phyloP scores from a whole-genome alignment of 2,113 vertebrate species.

The Melanocharis versteri region DNA sequence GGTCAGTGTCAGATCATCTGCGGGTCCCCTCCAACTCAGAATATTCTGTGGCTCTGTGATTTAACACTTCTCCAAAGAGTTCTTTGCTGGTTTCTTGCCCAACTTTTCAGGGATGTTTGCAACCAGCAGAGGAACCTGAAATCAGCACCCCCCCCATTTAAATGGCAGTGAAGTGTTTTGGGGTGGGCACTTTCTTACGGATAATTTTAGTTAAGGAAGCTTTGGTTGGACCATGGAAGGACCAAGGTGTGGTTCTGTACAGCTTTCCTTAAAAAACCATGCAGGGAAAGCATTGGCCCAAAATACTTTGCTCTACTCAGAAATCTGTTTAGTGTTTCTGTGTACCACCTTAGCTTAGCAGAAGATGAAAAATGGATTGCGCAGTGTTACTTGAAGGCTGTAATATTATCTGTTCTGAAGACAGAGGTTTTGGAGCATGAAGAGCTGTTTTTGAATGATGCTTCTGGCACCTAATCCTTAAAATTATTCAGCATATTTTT shows the following conservation, averaged over 20 bases:
- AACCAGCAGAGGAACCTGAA: neutral
- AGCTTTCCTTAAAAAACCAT: neutral
- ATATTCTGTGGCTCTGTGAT: neutral
- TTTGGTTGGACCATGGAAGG: neutral
- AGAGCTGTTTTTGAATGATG: neutral
- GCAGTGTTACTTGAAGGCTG: neutral
- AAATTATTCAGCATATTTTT: neutral
- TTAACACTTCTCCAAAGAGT: neutral
- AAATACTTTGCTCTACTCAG: neutral
- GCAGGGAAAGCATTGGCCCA: neutral
- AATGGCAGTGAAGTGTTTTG: neutral
- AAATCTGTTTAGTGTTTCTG: neutral
- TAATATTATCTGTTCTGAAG: neutral
- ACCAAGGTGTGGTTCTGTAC: accelerated
- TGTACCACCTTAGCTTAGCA: neutral
- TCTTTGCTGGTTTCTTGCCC: neutral
- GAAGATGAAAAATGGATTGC: neutral
- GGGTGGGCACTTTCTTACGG: neutral
- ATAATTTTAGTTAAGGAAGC: neutral
- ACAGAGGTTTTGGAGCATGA: neutral
- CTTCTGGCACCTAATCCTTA: neutral
- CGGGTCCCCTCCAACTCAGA: neutral
- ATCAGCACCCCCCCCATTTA: neutral
- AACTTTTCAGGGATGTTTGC: neutral
- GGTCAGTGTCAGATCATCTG: neutral